These are phyloP conservation scores for Ciconia maguari DNA, from an alignment of 2,113 vertebrate genomes.

Conservation along the genomic window DNA sequence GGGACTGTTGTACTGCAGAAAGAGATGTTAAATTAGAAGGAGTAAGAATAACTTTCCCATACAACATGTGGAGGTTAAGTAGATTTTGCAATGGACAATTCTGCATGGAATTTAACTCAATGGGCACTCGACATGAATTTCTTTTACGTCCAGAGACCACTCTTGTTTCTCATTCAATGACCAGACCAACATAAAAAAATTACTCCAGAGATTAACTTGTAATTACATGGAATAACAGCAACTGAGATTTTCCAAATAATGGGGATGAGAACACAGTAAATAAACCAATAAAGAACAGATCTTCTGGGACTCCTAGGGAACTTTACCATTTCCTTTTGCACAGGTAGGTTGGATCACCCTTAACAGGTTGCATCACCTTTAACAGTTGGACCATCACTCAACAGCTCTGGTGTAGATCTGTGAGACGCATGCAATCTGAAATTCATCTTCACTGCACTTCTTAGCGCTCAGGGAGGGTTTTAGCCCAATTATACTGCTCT, in stretches of 20 bases:
- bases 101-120: not conserved
- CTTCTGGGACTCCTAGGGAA: not conserved
- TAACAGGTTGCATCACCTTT: not conserved
- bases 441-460: not conserved
- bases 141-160: not conserved
- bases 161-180: not conserved
- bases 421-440: not conserved
- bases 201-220: not conserved
- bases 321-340: not conserved
- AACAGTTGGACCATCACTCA: not conserved
- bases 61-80: not conserved
- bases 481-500: not conserved
- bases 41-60: conserved; percentile 4
- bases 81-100: not conserved
- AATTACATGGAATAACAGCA: not conserved
- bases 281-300: not conserved
- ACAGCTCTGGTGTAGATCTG: not conserved
- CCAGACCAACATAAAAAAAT: not conserved
- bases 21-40: not conserved
- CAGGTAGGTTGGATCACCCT: not conserved
- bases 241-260: not conserved
- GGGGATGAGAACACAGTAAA: not conserved
- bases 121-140: not conserved
- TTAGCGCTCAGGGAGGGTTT: not conserved
- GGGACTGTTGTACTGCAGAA: not conserved